phyloP scores from a whole-genome alignment of 2,113 vertebrate species.

The Sigmodon hispidus region DNA sequence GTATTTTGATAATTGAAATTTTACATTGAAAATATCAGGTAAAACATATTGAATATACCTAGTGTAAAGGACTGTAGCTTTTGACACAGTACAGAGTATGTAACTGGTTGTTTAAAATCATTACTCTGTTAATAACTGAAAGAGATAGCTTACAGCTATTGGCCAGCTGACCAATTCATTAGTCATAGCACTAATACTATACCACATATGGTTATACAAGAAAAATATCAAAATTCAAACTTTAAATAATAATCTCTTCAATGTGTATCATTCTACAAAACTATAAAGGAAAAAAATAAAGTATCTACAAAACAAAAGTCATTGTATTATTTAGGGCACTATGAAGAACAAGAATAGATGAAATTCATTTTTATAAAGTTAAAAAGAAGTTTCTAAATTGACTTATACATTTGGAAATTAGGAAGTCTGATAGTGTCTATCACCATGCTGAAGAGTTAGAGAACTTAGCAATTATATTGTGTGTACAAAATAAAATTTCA shows the following conservation, averaged over 20 bases:
- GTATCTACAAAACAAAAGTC: neutral
- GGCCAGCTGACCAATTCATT: rapidly evolving
- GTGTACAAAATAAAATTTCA: neutral
- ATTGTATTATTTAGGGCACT: neutral
- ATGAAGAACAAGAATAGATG: neutral
- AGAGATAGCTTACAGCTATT: neutral
- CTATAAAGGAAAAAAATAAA: neutral
- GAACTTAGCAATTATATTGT: neutral
- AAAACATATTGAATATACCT: neutral
- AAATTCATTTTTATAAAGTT: neutral
- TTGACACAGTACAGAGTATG: neutral
- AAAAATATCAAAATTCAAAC: neutral
- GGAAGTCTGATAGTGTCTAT: neutral
- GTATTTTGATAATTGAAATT: neutral
- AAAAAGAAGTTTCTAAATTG: neutral
- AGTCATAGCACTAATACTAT: neutral
- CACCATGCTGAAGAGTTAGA: neutral
- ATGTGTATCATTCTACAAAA: neutral
- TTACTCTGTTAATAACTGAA: neutral
- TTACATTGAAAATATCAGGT: neutral
- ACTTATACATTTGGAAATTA: neutral
- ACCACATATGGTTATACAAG: neutral
- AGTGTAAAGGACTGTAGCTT: neutral
- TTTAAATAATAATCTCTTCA: neutral
- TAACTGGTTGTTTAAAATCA: neutral